Evolutionary conservation across 2,888 invertebrate species (phyloP).

Genomic region (Chymomyza fuscimana): DNA sequence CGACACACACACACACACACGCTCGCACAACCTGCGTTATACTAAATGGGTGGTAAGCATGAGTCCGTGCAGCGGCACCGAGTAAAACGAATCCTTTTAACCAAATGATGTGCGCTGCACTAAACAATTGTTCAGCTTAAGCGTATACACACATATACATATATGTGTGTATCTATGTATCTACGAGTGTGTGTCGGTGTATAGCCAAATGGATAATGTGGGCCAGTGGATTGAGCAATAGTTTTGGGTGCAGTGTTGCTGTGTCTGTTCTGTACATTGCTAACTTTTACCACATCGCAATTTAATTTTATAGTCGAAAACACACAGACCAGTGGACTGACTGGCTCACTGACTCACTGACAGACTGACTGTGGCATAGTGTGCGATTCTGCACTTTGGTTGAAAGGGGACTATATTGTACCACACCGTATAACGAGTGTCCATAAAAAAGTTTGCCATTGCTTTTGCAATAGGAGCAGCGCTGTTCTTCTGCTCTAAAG

Average conservation of each 20-base stretch:
- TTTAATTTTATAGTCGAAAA: constrained; percentile 75
- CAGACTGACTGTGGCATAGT: background rate
- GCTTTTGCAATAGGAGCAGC: background rate
- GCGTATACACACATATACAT: constrained; percentile 29
- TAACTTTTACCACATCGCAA: constrained; percentile 70
- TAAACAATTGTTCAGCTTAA: constrained; percentile 66
- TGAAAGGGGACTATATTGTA: background rate
- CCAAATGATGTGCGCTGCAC: constrained; percentile 74
- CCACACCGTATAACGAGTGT: background rate
- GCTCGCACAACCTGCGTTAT: background rate
- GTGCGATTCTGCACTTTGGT: background rate
- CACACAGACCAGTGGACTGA: constrained; percentile 46
- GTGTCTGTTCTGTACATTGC: constrained; percentile 58
- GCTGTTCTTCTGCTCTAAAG: constrained; percentile 7
- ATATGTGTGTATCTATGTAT: constrained; percentile 14
- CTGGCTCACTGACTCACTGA: background rate
- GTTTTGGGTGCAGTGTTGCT: constrained; percentile 30
- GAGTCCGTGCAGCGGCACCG: constrained; percentile 24
- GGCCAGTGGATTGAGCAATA: constrained; percentile 56
- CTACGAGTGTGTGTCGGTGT: constrained; percentile 29
- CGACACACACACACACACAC: constrained; percentile 19
- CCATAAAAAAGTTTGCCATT: background rate
- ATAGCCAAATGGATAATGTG: constrained; percentile 66
- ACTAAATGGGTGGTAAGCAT: background rate
- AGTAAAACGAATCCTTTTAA: constrained; percentile 75